phyloP scores from a whole-genome alignment of 2,113 vertebrate species.

The Gulo gulo region DNA sequence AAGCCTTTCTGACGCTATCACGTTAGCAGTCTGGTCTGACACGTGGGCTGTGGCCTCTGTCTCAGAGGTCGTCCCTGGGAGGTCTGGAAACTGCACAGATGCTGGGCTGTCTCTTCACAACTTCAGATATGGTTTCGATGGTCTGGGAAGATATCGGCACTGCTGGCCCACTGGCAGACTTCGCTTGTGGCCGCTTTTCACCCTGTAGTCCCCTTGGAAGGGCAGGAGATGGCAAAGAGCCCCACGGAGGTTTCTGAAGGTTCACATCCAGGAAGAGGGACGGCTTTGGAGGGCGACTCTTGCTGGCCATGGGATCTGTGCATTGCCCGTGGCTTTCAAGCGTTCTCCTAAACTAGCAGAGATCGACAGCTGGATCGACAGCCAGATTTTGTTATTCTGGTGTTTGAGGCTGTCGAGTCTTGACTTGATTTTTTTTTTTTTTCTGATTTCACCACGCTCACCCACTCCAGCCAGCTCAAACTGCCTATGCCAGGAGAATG shows the following conservation, averaged over 20 bases:
- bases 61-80: not conserved
- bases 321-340: not conserved
- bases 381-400: not conserved
- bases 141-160: not conserved
- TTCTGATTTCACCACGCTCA: not conserved
- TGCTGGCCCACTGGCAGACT: not conserved
- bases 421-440: not conserved
- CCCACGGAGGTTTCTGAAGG: not conserved
- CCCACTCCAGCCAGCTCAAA: not conserved
- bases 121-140: accelerated
- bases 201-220: not conserved
- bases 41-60: not conserved
- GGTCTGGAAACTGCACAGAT: not conserved
- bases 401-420: not conserved
- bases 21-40: too few relatives aligned
- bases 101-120: not conserved
- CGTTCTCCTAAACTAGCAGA: not conserved
- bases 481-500: not conserved
- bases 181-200: not conserved
- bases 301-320: not conserved
- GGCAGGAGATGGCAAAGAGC: not conserved
- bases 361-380: not conserved
- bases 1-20: not conserved
- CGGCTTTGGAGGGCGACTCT: accelerated
- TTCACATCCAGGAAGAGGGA: not conserved